phyloP scores from a whole-genome alignment of 1,140 invertebrate species.

The Ceratoteleas bidentatus region DNA sequence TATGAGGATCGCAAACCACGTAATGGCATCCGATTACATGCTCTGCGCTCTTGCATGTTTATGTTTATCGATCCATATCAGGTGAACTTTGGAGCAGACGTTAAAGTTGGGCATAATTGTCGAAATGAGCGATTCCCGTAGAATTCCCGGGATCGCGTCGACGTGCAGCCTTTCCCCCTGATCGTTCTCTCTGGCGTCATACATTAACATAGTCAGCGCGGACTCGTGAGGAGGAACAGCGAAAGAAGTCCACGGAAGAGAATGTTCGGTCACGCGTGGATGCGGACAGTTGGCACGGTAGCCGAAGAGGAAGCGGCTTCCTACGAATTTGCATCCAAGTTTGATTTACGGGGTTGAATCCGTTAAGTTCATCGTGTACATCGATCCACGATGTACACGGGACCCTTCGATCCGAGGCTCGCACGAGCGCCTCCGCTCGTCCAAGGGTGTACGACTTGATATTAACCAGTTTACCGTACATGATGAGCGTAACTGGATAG shows the following conservation, averaged over 20 bases:
- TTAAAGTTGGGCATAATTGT: background rate
- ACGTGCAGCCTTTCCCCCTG: background rate
- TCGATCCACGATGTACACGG: constrained; percentile 17
- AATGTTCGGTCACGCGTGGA: constrained; percentile 78
- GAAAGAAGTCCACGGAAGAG: constrained; percentile 72
- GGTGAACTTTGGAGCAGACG: no score
- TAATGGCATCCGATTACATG: no score
- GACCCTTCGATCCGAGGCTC: constrained; percentile 35
- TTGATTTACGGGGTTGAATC: constrained; percentile 68
- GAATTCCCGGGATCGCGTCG: background rate
- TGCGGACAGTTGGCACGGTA: constrained; percentile 72
- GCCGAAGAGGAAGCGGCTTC: constrained; percentile 62
- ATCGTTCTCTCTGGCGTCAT: constrained; percentile 37
- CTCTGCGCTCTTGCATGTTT: no score
- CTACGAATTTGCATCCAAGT: constrained; percentile 65
- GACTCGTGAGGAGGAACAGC: constrained; percentile 56
- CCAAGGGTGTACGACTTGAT: constrained; percentile 59
- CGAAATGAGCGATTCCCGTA: background rate
- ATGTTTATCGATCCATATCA: no score
- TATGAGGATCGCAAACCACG: no score
- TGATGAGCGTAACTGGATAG: constrained; percentile 63
- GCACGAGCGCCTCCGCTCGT: constrained; percentile 44
- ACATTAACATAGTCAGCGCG: constrained; percentile 55
- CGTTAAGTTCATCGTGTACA: constrained; percentile 66
- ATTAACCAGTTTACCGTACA: constrained; percentile 66